phyloP scores from a whole-genome alignment of 2,888 invertebrate genomes.

The Drosophila demipolita region DNA sequence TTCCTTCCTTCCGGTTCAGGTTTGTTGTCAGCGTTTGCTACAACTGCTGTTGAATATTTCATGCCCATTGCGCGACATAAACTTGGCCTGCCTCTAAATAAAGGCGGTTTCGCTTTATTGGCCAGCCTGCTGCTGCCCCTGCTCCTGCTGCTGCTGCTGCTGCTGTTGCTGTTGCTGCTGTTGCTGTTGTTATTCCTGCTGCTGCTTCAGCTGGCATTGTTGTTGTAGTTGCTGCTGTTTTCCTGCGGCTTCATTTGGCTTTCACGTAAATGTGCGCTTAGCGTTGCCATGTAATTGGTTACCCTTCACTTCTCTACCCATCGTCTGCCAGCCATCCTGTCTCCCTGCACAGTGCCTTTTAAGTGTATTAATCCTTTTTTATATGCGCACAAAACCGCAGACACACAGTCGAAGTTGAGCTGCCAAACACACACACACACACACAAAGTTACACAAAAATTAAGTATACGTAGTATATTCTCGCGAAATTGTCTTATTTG shows the following conservation, averaged over 20 bases:
- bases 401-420: constrained; percentile 30
- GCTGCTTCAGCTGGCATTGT: constrained; percentile 22
- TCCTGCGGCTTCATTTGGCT: constrained; percentile 74
- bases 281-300: constrained; percentile 72
- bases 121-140: constrained; percentile 45
- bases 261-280: constrained; percentile 80
- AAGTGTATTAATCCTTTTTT: constrained; percentile 82
- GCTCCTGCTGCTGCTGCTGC: constrained; percentile 18
- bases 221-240: constrained; percentile 36
- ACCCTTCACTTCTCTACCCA: constrained; percentile 16
- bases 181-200: background rate
- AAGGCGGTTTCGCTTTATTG: constrained; percentile 71
- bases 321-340: constrained; percentile 10
- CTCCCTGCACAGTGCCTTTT: constrained; percentile 48
- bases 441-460: constrained; percentile 45
- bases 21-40: constrained; percentile 55
- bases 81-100: constrained; percentile 71
- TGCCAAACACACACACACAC: constrained; percentile 15
- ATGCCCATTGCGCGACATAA: constrained; percentile 74
- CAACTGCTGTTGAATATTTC: constrained; percentile 72
- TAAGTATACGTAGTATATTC: constrained; percentile 67
- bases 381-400: constrained; percentile 60
- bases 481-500: constrained; percentile 63
- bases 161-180: background rate
- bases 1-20: constrained; percentile 5